Base-by-base conservation (phyloP, 2,113 vertebrate species). In the Ailuropoda melanoleuca region DNA sequence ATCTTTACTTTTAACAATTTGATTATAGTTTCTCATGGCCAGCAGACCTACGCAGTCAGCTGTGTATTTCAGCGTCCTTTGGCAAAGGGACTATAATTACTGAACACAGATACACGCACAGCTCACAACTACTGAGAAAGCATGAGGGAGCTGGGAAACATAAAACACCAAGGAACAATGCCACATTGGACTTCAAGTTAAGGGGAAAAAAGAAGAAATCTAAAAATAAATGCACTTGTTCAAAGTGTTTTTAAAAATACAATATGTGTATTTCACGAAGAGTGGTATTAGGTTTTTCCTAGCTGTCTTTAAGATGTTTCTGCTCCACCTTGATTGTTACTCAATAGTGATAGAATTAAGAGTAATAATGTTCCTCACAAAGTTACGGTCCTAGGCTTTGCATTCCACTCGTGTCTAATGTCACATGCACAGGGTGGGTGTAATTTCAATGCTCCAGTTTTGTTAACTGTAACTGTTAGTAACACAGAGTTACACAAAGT, bases 401-500 rank as follows among this genome's bases (percentile, higher is more conserved):
- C 72, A 85, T 93, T 98, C 87, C 87, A 43, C n/a, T 23, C 78
- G 93, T 62, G 95, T 50, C 96, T 81, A 31, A 29, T 31, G 56
- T 95, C 78, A 95, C 81, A 92, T 68, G 70, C 88, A 95, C 0
- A 18, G 88, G 92, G 60, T 90, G 96, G 97, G 93, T 77, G 60
- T 26, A 94, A 96, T 39, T 84, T 46, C 77, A 85, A 93, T 50
- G 92, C 89, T 93, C 95, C 14, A 87, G 15, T 89, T 70, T 37
- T 95, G 89, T 85, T 96, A 90, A 64, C 84, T 93, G 39, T 94
- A 96, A 96, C 37, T 96, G 75, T 88, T 86, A 94, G 96, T 90
- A 97, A 96, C 97, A 97, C 93, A 95, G 94, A 97, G 93, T 74
- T 97, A 96, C 64, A 98, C 68, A 97, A 96, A 85, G 95, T 14